Conservation (phyloP, 2,888 invertebrate genomes). For the Heliconius erato region DNA sequence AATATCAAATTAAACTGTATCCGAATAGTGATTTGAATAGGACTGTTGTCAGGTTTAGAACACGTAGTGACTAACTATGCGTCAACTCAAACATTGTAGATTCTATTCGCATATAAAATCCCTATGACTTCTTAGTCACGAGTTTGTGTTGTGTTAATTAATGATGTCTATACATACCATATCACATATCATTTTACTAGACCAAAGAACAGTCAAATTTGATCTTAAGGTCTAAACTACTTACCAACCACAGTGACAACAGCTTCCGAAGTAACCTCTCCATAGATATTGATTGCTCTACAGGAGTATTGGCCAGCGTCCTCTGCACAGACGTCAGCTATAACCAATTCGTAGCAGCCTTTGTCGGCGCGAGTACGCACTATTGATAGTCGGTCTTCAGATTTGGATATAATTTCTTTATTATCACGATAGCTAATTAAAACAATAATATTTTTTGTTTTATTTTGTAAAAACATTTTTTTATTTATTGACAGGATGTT, state of each 20-base stretch:
- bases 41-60: too few species aligned
- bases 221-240: slow-evolving; percentile 45
- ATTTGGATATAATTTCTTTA: slow-evolving; percentile 88
- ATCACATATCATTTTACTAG: neutral
- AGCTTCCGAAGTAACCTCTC: slow-evolving; percentile 91
- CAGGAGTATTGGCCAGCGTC: slow-evolving; percentile 96
- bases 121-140: too few species aligned
- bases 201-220: neutral
- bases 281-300: slow-evolving; percentile 92
- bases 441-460: neutral
- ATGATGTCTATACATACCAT: too few species aligned
- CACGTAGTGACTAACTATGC: too few species aligned
- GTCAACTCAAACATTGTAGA: too few species aligned
- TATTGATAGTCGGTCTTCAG: slow-evolving; percentile 89
- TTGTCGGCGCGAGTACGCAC: slow-evolving; percentile 90
- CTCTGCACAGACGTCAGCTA: slow-evolving; percentile 90
- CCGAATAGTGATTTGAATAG: too few species aligned
- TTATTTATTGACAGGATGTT: neutral
- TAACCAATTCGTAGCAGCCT: slow-evolving; percentile 95
- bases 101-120: too few species aligned
- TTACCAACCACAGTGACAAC: slow-evolving; percentile 92
- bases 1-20: too few species aligned
- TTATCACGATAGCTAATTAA: slow-evolving; percentile 92
- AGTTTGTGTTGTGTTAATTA: too few species aligned
- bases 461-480: neutral